Conservation (phyloP, 2,113 vertebrate genomes). For the Gila orcuttii region DNA sequence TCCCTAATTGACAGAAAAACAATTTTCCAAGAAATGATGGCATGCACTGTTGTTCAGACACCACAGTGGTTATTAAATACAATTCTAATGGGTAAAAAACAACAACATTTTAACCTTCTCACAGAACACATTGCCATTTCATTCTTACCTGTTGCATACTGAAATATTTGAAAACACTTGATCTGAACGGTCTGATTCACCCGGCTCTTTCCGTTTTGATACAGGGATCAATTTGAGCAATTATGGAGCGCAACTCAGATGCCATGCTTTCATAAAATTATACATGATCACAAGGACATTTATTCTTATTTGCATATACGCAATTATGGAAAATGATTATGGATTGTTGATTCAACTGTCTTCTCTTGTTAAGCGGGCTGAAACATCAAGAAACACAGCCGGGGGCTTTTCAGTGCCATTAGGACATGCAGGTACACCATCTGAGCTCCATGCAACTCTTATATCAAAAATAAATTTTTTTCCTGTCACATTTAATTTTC, state of each 20-base stretch:
- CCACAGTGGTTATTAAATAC: slow-evolving; percentile 38
- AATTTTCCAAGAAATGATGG: not conserved
- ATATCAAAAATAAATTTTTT: not conserved
- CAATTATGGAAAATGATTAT: slow-evolving; percentile 53
- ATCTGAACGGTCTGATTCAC: slow-evolving; percentile 33
- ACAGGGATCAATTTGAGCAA: slow-evolving; percentile 49
- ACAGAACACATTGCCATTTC: slow-evolving; percentile 38
- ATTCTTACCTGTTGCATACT: slow-evolving; percentile 22
- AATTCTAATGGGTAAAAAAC: slow-evolving; percentile 25
- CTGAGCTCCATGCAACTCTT: not conserved
- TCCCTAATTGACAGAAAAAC: slow-evolving; percentile 24
- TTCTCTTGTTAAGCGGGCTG: slow-evolving; percentile 56
- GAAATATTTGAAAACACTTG: slow-evolving; percentile 37
- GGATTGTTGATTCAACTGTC: slow-evolving; percentile 59
- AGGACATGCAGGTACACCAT: slow-evolving; percentile 4
- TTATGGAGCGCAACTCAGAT: slow-evolving; percentile 61
- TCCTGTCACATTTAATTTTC: slow-evolving; percentile 18
- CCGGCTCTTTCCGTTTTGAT: slow-evolving; percentile 36
- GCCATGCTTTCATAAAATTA: slow-evolving; percentile 59
- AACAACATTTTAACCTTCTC: slow-evolving; percentile 41
- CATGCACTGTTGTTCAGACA: not conserved
- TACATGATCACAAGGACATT: slow-evolving; percentile 49
- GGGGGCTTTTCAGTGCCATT: slow-evolving; percentile 1
- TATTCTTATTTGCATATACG: slow-evolving; percentile 57
- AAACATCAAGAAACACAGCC: slow-evolving; percentile 32